Evolutionary conservation across 2,113 vertebrate species (phyloP).

Genomic region (Aramus guarauna): DNA sequence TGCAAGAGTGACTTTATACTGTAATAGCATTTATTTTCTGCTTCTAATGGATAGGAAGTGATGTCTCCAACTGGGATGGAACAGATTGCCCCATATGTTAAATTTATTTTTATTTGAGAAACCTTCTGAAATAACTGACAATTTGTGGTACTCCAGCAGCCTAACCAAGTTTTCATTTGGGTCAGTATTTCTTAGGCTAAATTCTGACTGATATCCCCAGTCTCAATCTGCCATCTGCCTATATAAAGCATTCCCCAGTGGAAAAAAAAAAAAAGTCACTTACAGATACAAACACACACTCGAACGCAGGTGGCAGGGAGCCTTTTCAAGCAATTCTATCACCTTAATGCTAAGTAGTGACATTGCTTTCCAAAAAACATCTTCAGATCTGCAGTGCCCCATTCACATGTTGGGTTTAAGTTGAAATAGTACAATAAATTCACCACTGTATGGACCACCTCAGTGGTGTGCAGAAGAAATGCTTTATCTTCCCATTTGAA

Average conservation of each 20-base stretch:
- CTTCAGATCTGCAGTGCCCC: background rate
- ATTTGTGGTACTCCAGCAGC: background rate
- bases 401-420: background rate
- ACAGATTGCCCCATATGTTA: background rate
- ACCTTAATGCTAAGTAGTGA: background rate
- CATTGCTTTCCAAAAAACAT: background rate
- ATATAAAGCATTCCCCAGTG: background rate
- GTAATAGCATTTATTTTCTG: background rate
- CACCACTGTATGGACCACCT: background rate
- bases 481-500: background rate
- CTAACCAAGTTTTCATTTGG: background rate
- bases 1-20: background rate
- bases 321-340: background rate
- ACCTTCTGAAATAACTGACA: background rate
- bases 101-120: background rate
- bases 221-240: background rate
- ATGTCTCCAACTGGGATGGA: background rate
- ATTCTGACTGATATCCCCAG: background rate
- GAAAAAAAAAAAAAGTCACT: background rate
- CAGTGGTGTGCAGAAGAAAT: background rate
- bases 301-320: background rate
- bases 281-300: background rate
- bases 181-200: background rate
- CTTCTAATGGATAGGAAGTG: background rate
- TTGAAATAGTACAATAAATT: background rate